A percentile compares a stretch with the other conserved stretches of the same genome.
Conservation (phyloP, 2,888 invertebrate genomes). For the Escarpia spicata region DNA sequence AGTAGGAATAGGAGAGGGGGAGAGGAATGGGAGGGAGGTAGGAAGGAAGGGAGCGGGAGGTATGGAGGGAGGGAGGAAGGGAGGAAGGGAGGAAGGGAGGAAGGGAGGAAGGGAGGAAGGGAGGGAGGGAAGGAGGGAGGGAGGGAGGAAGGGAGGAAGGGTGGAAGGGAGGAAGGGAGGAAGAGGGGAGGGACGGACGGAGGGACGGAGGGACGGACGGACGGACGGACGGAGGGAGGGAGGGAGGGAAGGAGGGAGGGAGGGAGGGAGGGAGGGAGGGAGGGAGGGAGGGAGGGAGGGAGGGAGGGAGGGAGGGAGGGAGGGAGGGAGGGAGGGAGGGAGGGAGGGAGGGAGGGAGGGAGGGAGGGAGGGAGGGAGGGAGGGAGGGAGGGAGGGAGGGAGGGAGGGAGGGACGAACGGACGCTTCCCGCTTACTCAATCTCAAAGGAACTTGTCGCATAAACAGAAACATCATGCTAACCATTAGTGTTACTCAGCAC, state of each 20-base stretch:
- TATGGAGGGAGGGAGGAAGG: neutral
- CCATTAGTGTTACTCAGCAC: neutral
- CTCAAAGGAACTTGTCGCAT: neutral
- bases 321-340: too few relatives aligned
- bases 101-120: neutral
- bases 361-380: neutral
- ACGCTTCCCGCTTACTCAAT: neutral
- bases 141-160: neutral
- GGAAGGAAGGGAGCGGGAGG: neutral
- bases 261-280: too few relatives aligned
- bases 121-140: neutral
- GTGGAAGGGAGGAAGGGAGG: neutral
- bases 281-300: too few relatives aligned
- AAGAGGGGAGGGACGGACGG: slow-evolving; percentile 13
- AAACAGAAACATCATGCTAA: neutral
- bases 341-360: slow-evolving; percentile 8
- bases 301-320: too few relatives aligned
- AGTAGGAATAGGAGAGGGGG: neutral
- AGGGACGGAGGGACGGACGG: neutral
- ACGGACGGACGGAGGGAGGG: too few relatives aligned
- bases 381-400: too few relatives aligned
- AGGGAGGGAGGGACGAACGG: too few relatives aligned
- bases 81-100: neutral
- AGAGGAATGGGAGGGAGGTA: neutral
- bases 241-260: too few relatives aligned